Evolutionary conservation across 1,140 invertebrate genomes (phyloP).

Genomic region (Cydia pomonella): DNA sequence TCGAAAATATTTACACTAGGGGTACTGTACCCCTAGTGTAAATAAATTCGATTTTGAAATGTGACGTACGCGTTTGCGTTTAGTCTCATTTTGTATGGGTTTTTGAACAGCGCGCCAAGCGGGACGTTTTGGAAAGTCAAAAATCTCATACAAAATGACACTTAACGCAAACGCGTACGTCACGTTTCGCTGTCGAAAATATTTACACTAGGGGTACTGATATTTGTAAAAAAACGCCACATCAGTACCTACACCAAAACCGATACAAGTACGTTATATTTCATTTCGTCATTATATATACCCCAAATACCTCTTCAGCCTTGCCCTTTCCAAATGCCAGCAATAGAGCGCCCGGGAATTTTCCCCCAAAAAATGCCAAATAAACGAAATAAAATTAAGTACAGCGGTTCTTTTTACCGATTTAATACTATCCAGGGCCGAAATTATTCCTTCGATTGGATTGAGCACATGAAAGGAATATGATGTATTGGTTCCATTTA

Average conservation of each 20-base stretch:
- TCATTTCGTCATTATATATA: constrained; percentile 3
- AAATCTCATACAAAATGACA: no score
- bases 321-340: not conserved
- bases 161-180: no score
- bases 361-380: constrained; percentile 21
- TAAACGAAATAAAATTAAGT: constrained; percentile 30
- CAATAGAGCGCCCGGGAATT: not conserved
- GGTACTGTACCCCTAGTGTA: no score
- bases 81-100: no score
- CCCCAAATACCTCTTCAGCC: not conserved
- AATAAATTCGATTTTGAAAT: no score
- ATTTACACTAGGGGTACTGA: no score
- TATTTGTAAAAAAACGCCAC: not conserved
- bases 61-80: no score
- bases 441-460: constrained; percentile 25
- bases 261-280: not conserved
- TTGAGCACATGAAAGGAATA: constrained; percentile 24
- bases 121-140: no score
- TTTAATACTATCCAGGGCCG: constrained; percentile 21
- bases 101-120: no score
- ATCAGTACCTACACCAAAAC: not conserved
- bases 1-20: no score
- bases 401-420: constrained; percentile 3
- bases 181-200: no score
- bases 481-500: constrained; percentile 10